These are phyloP conservation scores for Drosophila melanosoma DNA, from an alignment of 2,888 invertebrate species.

Conservation along the genomic window DNA sequence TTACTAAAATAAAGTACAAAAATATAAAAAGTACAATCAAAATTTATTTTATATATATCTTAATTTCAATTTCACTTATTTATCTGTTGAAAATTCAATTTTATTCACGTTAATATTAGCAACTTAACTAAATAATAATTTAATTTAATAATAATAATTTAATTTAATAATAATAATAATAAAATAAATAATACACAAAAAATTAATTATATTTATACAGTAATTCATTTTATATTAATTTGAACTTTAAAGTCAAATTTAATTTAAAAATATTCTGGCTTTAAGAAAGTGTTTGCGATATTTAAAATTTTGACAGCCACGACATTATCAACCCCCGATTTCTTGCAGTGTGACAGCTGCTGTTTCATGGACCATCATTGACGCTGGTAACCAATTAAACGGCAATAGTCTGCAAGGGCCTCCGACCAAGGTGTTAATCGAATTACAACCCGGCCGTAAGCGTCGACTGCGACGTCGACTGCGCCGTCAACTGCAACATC, in stretches of 20 bases:
- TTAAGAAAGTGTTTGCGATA: neutral
- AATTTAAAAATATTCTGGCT: too few species aligned
- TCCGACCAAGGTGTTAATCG: slow-evolving; percentile 70
- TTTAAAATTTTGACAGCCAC: neutral
- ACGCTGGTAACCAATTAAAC: slow-evolving; percentile 76
- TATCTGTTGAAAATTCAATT: neutral
- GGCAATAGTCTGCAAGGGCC: slow-evolving; percentile 63
- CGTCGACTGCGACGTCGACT: slow-evolving; percentile 27
- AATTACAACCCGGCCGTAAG: slow-evolving; percentile 58
- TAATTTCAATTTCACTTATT: neutral
- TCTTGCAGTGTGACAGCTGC: slow-evolving; percentile 20
- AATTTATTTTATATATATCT: neutral
- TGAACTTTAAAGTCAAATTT: neutral
- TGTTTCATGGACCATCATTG: slow-evolving; percentile 56
- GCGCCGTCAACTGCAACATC: slow-evolving; percentile 2
- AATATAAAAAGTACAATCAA: neutral
- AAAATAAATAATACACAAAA: neutral
- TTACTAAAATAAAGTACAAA: neutral
- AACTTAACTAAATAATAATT: neutral
- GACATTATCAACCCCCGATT: neutral
- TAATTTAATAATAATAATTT: too few species aligned
- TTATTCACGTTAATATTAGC: neutral
- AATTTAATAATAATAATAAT: too few species aligned
- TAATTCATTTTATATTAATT: neutral
- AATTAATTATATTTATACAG: too few species aligned